Percentiles rank a stretch among this genome's conserved stretches.
These are phyloP conservation scores for Sebastes iracundus DNA, from an alignment of 2,797 vertebrate genomes.

Conservation along the genomic window DNA sequence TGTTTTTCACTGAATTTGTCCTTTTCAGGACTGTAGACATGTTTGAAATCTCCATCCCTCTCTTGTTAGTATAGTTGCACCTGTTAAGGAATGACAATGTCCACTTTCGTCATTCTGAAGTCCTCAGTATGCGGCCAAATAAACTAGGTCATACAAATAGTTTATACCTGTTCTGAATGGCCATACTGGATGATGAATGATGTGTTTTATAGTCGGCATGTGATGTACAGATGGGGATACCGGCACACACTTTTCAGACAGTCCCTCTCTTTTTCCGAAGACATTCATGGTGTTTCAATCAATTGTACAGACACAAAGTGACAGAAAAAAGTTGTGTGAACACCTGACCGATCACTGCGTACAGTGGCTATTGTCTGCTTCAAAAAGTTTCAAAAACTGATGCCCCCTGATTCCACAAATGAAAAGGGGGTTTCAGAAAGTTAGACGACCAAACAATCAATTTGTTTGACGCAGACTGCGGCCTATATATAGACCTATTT, in stretches of 20 bases:
- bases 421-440: too few relatives aligned
- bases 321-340: not conserved
- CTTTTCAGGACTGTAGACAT: not conserved
- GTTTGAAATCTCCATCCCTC: conserved; percentile 8
- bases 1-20: conserved; percentile 22
- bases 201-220: not conserved
- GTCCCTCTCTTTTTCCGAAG: not conserved
- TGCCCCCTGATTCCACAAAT: not conserved
- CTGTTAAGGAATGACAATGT: not conserved
- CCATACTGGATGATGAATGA: not conserved
- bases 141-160: not conserved
- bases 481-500: too few relatives aligned
- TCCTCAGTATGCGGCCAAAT: not conserved
- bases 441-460: too few relatives aligned
- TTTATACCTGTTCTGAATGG: not conserved
- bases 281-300: not conserved
- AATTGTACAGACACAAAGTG: not conserved
- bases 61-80: conserved; percentile 12
- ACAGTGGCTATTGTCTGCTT: not conserved
- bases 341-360: not conserved
- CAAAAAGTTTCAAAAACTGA: not conserved
- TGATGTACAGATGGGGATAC: not conserved
- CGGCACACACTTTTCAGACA: not conserved
- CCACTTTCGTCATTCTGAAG: not conserved
- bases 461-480: too few relatives aligned